These are phyloP conservation scores for Anoncus sp. DNA, from an alignment of 2,888 invertebrate species.

Conservation along the genomic window DNA sequence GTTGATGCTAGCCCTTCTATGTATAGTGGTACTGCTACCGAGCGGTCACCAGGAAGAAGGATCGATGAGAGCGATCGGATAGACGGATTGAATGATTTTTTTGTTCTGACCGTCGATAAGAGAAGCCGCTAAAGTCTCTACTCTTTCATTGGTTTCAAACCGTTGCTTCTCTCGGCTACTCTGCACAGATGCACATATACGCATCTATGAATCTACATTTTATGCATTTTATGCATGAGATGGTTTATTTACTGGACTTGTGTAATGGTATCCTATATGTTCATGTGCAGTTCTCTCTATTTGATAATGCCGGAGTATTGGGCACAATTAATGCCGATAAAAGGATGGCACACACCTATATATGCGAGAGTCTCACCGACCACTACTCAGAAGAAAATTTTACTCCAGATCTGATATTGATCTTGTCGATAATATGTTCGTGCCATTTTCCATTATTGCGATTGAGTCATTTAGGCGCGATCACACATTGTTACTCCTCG, in stretches of 20 bases:
- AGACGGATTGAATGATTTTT: slow-evolving; percentile 19
- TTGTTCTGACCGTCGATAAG: background rate
- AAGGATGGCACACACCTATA: background rate
- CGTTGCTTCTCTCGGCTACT: background rate
- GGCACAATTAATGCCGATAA: background rate
- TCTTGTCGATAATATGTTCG: slow-evolving; percentile 2
- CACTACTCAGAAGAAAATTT: background rate
- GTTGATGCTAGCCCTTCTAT: slow-evolving; percentile 9
- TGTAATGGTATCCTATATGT: too few species aligned
- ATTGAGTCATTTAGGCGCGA: slow-evolving; percentile 3
- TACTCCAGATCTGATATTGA: background rate
- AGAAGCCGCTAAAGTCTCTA: background rate
- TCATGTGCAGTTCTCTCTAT: background rate
- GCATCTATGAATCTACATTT: background rate
- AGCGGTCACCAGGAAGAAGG: slow-evolving; percentile 34
- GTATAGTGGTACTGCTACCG: background rate
- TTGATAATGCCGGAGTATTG: background rate
- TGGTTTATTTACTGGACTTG: too few species aligned
- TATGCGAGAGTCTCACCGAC: background rate
- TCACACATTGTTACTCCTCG: background rate
- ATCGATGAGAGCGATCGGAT: slow-evolving; percentile 41
- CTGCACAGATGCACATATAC: background rate
- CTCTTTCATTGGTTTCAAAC: background rate
- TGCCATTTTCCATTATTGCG: background rate
- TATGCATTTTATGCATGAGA: background rate